Evolutionary conservation across 1,140 invertebrate species (phyloP).

Genomic region (Sweltsa coloradensis): DNA sequence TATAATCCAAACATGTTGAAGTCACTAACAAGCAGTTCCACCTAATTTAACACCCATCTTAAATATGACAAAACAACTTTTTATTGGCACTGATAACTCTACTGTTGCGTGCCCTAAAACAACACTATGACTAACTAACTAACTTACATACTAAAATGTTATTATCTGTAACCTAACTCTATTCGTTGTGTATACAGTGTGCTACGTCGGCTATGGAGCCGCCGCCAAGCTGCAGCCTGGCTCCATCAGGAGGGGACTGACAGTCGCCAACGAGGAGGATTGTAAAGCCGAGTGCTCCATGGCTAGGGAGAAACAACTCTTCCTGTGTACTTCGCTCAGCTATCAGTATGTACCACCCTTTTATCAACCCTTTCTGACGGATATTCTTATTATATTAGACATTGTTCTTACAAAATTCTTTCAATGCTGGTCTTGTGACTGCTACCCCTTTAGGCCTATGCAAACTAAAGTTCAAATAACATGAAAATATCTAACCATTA

Average conservation of each 20-base stretch:
- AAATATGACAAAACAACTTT: too few species aligned
- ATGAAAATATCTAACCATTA: too few species aligned
- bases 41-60: too few species aligned
- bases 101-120: too few species aligned
- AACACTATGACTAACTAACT: too few species aligned
- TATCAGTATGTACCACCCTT: conserved; percentile 38
- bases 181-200: conserved; percentile 37
- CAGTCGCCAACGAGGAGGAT: conserved; percentile 45
- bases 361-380: neutral
- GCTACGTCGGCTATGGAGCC: conserved; percentile 57
- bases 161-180: neutral
- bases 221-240: conserved; percentile 50
- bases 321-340: conserved; percentile 58
- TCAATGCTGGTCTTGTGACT: too few species aligned
- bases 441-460: too few species aligned
- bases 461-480: too few species aligned
- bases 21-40: too few species aligned
- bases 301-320: conserved; percentile 39
- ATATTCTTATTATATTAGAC: neutral
- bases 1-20: too few species aligned
- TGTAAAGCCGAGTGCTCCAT: conserved; percentile 54
- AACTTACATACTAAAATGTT: neutral
- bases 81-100: too few species aligned
- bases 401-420: too few species aligned
- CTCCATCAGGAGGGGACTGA: conserved; percentile 45